phyloP scores from a whole-genome alignment of 2,113 vertebrate genomes.

The Corythornis cristatus region DNA sequence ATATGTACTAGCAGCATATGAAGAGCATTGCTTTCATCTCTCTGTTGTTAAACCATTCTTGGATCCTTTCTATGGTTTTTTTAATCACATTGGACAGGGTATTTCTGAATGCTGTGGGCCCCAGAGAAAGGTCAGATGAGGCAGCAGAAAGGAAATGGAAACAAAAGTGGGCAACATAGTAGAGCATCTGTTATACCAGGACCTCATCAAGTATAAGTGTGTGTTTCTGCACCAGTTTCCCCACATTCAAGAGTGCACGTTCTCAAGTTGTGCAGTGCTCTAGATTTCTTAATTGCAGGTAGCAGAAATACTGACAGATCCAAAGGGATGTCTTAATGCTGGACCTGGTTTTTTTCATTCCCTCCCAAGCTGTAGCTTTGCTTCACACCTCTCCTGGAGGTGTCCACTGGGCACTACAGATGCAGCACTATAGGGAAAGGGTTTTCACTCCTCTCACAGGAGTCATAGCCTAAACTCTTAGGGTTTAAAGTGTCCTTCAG shows the following conservation, averaged over 20 bases:
- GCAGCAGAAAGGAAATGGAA: not conserved
- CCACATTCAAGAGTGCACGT: not conserved
- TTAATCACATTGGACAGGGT: not conserved
- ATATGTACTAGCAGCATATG: rapidly evolving
- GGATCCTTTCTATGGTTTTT: not conserved
- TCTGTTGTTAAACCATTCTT: not conserved
- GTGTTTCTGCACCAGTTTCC: not conserved
- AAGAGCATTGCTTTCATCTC: not conserved
- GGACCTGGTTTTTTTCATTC: not conserved
- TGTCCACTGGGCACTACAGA: not conserved
- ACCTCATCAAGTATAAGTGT: not conserved
- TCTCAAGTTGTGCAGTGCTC: not conserved
- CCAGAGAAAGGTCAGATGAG: not conserved
- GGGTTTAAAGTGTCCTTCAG: not conserved
- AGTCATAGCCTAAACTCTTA: not conserved
- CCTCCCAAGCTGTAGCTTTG: not conserved
- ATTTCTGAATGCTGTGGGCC: not conserved
- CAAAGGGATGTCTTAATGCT: not conserved
- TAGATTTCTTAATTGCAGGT: not conserved
- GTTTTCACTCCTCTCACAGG: not conserved
- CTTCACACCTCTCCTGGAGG: not conserved
- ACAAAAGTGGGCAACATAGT: not conserved
- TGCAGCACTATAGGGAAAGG: not conserved
- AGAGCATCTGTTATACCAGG: not conserved
- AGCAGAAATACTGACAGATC: not conserved